Evolutionary conservation across 2,888 invertebrate genomes (phyloP), one percentile per base, ranked within the genome.

Genomic region (Eupithecia subfuscata): DNA sequence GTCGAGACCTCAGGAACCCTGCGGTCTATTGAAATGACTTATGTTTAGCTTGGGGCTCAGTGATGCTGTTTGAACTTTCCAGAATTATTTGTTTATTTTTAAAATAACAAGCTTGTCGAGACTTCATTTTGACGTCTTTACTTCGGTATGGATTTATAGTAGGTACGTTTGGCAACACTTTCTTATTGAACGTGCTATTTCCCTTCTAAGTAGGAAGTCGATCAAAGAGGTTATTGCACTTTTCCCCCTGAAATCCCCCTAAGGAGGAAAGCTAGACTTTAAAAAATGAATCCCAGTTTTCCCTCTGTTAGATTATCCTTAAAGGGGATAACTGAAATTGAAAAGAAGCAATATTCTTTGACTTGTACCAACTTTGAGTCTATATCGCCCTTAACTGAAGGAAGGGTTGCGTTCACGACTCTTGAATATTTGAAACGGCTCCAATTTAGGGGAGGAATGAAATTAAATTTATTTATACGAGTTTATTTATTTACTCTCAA

Each of bases 381-480:
- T 84, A 87, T 89, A 89, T 90, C 89, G 86, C 91, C 91, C 90
- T 91, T 88, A 88, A 90, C 90, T 89, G 89, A 87, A 90, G 90
- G 90, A 94, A 94, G 94, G 94, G 94, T 93, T 94, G 91, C 89
- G 90, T 92, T 93, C 94, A 92, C 91, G 91, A 92, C 91, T 92
- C 87, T 89, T 95, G 93, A 94, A 94, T 95, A 94, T 94, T 95
- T 94, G 91, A 94, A 92, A 89, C 89, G 88, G 86, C 91, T 90
- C 89, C 92, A 94, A 93, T 93, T 93, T 93, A 90, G 88, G 89
- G 89, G 89, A 89, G 90, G 91, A 88, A 88, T 91, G 87, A 93
- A 94, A 94, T 94, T 93, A 94, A 95, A 95, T 94, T 92, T 93
- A 93, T 94, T 93, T 92, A 93, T 90, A 88, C 89, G 87, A 88